Evolutionary conservation across 2,797 vertebrate species (phyloP), one percentile per base, ranked within the genome.

Genomic region (Argyrosomus regius): DNA sequence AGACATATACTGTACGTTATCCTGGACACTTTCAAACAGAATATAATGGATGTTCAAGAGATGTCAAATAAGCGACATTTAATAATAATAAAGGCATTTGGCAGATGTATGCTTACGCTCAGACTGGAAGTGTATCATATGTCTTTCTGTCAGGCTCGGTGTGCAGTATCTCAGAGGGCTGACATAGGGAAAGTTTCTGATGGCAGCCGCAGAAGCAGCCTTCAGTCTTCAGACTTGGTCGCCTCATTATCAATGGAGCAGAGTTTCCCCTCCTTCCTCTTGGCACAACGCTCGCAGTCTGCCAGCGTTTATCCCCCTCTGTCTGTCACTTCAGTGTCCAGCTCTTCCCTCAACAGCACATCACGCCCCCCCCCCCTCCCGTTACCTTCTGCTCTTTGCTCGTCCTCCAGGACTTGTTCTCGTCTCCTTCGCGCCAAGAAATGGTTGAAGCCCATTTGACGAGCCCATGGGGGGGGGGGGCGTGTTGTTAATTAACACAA

Each of bases 221-320:
- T n/a, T n/a, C n/a, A n/a, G 59, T 86, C 75, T 75, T 70, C 7
- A 18, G 62, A 83, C 75, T 72, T 43, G 58, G 62, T 78, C 79
- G 70, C 68, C 78, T 92, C 83, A 87, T 90, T 88, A 87, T 91
- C 80, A 84, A 67, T 56, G 35, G 53, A 82, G 70, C 80, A 81
- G 84, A 64, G 71, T 81, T 77, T 82, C 77, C 73, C 61, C 35
- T 77, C 54, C 63, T 66, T 79, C 85, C 83, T 84, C 24, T 4
- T n/a, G 82, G 77, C 79, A 11, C 65, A 61, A 10, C 11, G 10
- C 81, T 80, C 64, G 4, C 77, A 77, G 82, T 49, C 82, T 85
- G 82, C 78, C 84, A 69, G 62, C 72, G 0, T 90, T 84, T 77
- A 86, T 84, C 72, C 76, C 35, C 49, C 65, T 65, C 82, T 65